Evolutionary conservation across 1,140 invertebrate species (phyloP).

Genomic region (Chlorops oryzae): DNA sequence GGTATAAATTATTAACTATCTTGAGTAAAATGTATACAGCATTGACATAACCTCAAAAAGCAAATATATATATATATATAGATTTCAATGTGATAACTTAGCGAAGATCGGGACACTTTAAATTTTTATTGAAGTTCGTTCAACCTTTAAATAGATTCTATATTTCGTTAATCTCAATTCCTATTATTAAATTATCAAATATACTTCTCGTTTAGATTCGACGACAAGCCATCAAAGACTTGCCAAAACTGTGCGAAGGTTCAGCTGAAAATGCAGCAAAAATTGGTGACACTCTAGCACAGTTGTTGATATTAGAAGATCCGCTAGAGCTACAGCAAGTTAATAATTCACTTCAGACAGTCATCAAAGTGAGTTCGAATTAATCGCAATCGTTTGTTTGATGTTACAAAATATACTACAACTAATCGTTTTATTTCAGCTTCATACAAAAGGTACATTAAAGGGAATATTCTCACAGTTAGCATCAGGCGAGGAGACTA

Average conservation of each 20-base stretch:
- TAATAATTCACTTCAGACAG: constrained; percentile 59
- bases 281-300: constrained; percentile 87
- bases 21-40: no score
- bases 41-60: no score
- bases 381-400: not conserved
- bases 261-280: constrained; percentile 75
- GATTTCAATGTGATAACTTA: not conserved
- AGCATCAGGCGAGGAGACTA: constrained; percentile 63
- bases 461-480: constrained; percentile 85
- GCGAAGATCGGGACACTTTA: no score
- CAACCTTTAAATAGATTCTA: no score
- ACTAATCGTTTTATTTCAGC: constrained; percentile 3
- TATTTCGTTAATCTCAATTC: no score
- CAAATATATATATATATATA: not conserved
- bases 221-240: constrained; percentile 91
- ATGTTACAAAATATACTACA: not conserved
- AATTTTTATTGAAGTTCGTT: no score
- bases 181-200: no score
- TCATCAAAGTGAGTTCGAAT: constrained; percentile 49
- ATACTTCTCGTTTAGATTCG: constrained; percentile 64
- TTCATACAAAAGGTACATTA: constrained; percentile 63
- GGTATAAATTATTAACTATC: constrained; percentile 54
- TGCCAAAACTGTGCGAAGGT: constrained; percentile 81
- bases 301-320: constrained; percentile 83
- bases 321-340: constrained; percentile 71